A percentile compares a stretch with the other conserved stretches of the same genome.
These are phyloP conservation scores for Petrolisthes cinctipes DNA, from an alignment of 2,888 invertebrate species.

Conservation along the genomic window DNA sequence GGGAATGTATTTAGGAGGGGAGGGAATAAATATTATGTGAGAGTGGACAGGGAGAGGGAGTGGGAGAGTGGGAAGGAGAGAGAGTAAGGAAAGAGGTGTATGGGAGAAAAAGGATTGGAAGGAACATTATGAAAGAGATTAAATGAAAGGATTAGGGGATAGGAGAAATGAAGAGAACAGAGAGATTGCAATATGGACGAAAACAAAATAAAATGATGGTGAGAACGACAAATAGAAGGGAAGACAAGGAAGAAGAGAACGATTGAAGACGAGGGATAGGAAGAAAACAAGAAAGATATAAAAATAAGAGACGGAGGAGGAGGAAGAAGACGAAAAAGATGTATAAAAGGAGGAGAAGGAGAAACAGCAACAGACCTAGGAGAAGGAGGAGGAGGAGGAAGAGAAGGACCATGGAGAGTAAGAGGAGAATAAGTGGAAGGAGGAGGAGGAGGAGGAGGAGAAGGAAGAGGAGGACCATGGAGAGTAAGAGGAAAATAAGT, in stretches of 20 bases:
- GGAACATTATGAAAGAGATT: not conserved
- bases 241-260: not conserved
- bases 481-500: not conserved
- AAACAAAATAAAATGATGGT: not conserved
- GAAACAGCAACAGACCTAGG: not conserved
- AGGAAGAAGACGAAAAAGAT: not conserved
- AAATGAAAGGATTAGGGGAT: not conserved
- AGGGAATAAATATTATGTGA: not conserved
- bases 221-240: not conserved
- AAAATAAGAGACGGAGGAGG: not conserved
- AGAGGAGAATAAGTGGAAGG: not conserved
- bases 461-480: not conserved
- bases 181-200: not conserved
- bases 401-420: no score
- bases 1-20: not conserved
- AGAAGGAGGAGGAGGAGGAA: no score
- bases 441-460: not conserved
- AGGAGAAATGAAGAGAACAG: no score
- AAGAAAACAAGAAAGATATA: not conserved
- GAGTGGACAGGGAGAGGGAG: no score
- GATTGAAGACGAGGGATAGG: no score
- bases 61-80: no score
- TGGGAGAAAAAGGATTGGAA: no score
- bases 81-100: no score
- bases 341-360: not conserved